Evolutionary conservation across 2,113 vertebrate species (phyloP).

Genomic region (Andinoacara biseriatus): DNA sequence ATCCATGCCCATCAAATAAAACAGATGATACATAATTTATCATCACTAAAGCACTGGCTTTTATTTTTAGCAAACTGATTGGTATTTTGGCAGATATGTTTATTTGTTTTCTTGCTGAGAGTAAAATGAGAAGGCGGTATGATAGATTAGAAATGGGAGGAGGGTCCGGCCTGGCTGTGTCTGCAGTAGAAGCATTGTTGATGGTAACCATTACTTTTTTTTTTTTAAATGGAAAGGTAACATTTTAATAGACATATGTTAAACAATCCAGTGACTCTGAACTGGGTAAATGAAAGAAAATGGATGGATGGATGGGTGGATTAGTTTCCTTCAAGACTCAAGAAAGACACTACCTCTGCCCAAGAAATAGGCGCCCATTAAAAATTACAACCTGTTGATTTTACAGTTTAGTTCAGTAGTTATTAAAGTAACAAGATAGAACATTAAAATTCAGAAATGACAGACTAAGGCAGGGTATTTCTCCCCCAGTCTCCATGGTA

Average conservation of each 20-base stretch:
- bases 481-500: neutral
- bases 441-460: neutral
- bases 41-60: neutral
- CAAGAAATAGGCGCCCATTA: neutral
- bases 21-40: neutral
- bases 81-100: neutral
- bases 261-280: neutral
- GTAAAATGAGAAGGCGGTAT: neutral
- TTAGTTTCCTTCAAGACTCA: conserved; percentile 11
- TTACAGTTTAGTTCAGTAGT: neutral
- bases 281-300: neutral
- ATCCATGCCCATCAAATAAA: neutral
- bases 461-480: neutral
- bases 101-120: neutral
- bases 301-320: neutral
- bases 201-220: accelerated
- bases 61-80: neutral
- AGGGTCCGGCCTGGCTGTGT: neutral
- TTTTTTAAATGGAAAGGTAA: neutral
- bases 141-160: neutral
- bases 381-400: neutral
- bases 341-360: neutral
- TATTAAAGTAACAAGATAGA: conserved; percentile 2
- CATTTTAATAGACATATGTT: neutral
- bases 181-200: neutral